phyloP scores from a whole-genome alignment of 2,113 vertebrate species.

The Scomber colias region DNA sequence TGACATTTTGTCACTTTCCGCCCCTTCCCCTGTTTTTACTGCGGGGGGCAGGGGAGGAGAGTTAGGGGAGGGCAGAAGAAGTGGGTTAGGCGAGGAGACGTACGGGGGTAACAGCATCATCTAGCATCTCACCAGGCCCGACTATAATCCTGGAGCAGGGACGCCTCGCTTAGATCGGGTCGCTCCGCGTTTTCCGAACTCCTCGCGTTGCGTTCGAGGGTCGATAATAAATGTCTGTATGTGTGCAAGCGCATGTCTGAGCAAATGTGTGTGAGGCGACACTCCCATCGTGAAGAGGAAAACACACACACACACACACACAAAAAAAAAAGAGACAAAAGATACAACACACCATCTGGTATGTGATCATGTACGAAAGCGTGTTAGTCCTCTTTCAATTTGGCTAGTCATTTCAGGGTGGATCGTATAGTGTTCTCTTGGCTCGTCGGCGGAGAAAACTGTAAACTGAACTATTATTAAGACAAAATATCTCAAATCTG shows the following conservation, averaged over 20 bases:
- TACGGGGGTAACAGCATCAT: neutral
- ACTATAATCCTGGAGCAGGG: constrained; percentile 4
- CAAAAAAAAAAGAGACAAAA: constrained; percentile 6
- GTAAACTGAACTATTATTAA: constrained; percentile 79
- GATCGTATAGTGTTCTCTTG: constrained; percentile 76
- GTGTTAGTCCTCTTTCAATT: constrained; percentile 73
- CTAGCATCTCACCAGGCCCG: constrained; percentile 7
- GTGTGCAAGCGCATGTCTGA: constrained; percentile 49
- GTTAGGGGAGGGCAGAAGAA: neutral
- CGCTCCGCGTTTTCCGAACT: neutral
- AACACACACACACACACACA: neutral
- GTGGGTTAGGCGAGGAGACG: neutral
- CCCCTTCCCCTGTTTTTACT: neutral
- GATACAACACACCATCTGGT: constrained; percentile 74
- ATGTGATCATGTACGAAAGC: constrained; percentile 75
- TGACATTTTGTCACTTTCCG: constrained; percentile 66
- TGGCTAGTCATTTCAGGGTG: constrained; percentile 79
- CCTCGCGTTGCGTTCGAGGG: constrained; percentile 8
- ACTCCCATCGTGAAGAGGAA: constrained; percentile 25
- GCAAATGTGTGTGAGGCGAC: constrained; percentile 21
- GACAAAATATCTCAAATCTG: constrained; percentile 83
- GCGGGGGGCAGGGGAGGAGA: neutral
- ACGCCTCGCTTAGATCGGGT: neutral
- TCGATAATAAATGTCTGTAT: constrained; percentile 28
- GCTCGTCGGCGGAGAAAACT: constrained; percentile 78